Evolutionary conservation across 2,113 vertebrate species (phyloP).

Genomic region (Callospermophilus lateralis): DNA sequence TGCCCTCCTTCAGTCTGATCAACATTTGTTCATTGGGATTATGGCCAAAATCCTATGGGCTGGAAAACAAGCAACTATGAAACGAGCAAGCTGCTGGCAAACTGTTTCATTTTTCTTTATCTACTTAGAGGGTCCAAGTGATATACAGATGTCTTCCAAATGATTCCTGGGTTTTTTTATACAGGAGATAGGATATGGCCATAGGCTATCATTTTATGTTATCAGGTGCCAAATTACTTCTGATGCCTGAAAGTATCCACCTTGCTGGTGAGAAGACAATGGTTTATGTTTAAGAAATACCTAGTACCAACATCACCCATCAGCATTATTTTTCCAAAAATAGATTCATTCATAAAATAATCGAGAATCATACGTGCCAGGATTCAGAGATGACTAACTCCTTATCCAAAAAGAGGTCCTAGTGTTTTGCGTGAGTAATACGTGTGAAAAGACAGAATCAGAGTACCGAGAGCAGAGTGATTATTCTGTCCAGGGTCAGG

Average conservation of each 20-base stretch:
- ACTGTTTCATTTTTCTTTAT: conserved; percentile 26
- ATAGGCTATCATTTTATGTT: conserved; percentile 22
- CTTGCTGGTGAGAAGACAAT: not conserved
- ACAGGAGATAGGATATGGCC: not conserved
- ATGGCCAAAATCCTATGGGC: conserved; percentile 44
- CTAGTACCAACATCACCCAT: not conserved
- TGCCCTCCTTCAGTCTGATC: conserved; percentile 57
- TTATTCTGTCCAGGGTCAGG: not conserved
- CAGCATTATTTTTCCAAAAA: not conserved
- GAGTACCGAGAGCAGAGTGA: not conserved
- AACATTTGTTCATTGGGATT: conserved; percentile 67
- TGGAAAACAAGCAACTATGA: conserved; percentile 70
- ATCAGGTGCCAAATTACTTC: not conserved
- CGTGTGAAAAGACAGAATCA: not conserved
- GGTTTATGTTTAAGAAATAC: conserved; percentile 34
- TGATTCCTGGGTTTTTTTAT: conserved; percentile 4
- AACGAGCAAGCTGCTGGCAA: conserved; percentile 67
- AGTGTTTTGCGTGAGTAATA: not conserved
- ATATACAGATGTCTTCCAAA: conserved; percentile 67
- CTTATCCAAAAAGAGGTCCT: not conserved
- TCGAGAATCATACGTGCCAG: not conserved
- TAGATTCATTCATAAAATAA: conserved; percentile 30
- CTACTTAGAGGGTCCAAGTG: conserved; percentile 24
- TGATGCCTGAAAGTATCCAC: not conserved
- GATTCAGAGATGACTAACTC: not conserved